Evolutionary conservation across 2,888 invertebrate species (phyloP), one percentile per base, ranked within the genome.

Genomic region (Hirtodrosophila alboralis): DNA sequence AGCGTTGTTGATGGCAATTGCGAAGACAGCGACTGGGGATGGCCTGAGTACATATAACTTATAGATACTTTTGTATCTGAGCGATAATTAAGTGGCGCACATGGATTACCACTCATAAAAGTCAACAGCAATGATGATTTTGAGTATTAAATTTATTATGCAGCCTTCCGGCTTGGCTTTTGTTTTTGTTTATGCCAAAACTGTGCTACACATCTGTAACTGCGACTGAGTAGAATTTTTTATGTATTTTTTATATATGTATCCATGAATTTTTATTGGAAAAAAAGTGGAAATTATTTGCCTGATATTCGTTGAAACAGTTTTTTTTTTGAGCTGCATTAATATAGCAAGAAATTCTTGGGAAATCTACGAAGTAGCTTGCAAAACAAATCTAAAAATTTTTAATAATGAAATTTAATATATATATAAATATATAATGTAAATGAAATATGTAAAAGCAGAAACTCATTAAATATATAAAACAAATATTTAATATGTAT

Each of bases 31-130:
- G 33, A 41, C 47, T 59, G 67, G 30, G 23, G 30, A 68, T 56
- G n/a, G n/a, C n/a, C n/a, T 57, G 56, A 63, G 52, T 54, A 53
- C 57, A 43, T 48, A 38, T 43, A 41, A 56, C 40, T 52, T 68
- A 56, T 79, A 72, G 67, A 61, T 75, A 75, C 47, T 56, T 52
- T 52, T 38, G 56, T 54, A 75, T 78, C 75, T 63, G 52, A 4
- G 34, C 34, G 53, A 58, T 85, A 64, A 78, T 63, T 59, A 54
- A 72, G 61, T 62, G 78, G 62, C 71, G 71, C 68, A 71, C 71
- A 67, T 68, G 56, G 73, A 45, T 49, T 57, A 54, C 54, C 48
- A 56, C 58, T 51, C 79, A 75, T 75, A 62, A 78, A 56, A 56
- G 31, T 28, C 56, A 69, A 52, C 27, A 27, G 27, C 31, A 41